Evolutionary conservation across 2,113 vertebrate genomes (phyloP).

Genomic region (Petrocephalus zakoni): DNA sequence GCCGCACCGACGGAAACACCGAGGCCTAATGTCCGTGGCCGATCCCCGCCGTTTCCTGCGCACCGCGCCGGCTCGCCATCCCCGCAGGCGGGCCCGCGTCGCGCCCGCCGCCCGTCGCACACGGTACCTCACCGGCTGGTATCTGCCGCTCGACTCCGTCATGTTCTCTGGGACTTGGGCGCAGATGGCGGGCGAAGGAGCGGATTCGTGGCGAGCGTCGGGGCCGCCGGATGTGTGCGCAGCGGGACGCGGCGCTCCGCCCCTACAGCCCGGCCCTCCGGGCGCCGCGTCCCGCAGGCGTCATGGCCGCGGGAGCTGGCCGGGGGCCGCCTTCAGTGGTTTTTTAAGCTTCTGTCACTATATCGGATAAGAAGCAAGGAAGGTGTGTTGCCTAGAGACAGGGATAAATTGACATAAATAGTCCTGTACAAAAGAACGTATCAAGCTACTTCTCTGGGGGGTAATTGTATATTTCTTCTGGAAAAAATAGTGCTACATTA

Average conservation of each 20-base stretch:
- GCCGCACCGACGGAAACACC: neutral
- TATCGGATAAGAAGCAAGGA: neutral
- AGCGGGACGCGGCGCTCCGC: neutral
- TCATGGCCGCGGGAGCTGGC: neutral
- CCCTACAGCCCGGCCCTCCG: neutral
- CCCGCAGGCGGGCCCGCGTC: neutral
- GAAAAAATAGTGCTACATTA: neutral
- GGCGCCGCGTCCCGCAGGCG: neutral
- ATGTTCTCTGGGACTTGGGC: constrained; percentile 33
- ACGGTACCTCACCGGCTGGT: constrained; percentile 58
- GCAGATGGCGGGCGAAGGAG: neutral
- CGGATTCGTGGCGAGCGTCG: neutral
- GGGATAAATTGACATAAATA: neutral
- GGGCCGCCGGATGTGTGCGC: neutral
- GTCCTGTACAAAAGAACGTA: neutral
- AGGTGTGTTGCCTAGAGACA: neutral
- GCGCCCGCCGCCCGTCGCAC: neutral
- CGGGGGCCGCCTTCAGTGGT: neutral
- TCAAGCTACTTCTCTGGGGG: neutral
- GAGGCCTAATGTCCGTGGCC: neutral
- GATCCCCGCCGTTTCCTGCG: constrained; percentile 24
- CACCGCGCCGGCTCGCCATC: constrained; percentile 17
- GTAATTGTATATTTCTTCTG: neutral
- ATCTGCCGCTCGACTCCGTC: constrained; percentile 62
- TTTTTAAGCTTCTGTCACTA: neutral